These are phyloP conservation scores for Gerris buenoi DNA, from an alignment of 1,140 invertebrate genomes.

Conservation along the genomic window DNA sequence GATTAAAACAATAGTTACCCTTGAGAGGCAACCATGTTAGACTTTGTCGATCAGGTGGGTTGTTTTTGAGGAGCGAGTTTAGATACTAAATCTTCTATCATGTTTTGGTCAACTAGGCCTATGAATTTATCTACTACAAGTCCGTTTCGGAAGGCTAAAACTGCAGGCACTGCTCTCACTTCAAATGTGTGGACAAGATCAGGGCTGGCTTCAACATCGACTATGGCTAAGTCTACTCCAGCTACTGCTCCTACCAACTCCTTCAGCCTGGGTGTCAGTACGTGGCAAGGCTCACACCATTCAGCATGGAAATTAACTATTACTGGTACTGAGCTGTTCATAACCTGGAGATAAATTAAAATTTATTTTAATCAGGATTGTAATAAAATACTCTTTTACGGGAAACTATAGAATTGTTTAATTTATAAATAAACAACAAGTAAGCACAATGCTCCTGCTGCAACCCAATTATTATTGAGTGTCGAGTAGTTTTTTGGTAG, in stretches of 20 bases:
- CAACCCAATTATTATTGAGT: too few relatives aligned
- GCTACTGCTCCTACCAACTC: conserved; percentile 58
- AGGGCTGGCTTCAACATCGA: conserved; percentile 80
- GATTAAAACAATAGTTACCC: too few relatives aligned
- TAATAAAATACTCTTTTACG: too few relatives aligned
- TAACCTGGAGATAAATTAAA: conserved; percentile 29
- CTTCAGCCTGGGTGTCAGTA: conserved; percentile 78
- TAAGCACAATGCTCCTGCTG: too few relatives aligned
- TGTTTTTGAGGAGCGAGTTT: conserved; percentile 9
- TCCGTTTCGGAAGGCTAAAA: conserved; percentile 75
- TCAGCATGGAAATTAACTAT: conserved; percentile 78
- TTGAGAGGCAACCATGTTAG: too few relatives aligned
- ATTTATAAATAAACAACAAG: too few relatives aligned
- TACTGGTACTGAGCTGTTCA: conserved; percentile 63
- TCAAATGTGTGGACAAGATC: conserved; percentile 67
- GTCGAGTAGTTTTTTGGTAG: too few relatives aligned
- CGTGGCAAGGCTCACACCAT: conserved; percentile 93
- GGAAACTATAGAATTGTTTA: too few relatives aligned
- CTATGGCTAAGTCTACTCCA: conserved; percentile 68
- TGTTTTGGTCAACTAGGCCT: conserved; percentile 40
- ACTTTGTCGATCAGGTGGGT: neutral
- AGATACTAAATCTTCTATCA: conserved; percentile 22
- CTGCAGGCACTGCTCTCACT: conserved; percentile 81
- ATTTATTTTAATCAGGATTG: too few relatives aligned
- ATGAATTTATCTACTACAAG: conserved; percentile 83